These are phyloP conservation scores for Atta colombica DNA, from an alignment of 1,140 invertebrate genomes.

Conservation along the genomic window DNA sequence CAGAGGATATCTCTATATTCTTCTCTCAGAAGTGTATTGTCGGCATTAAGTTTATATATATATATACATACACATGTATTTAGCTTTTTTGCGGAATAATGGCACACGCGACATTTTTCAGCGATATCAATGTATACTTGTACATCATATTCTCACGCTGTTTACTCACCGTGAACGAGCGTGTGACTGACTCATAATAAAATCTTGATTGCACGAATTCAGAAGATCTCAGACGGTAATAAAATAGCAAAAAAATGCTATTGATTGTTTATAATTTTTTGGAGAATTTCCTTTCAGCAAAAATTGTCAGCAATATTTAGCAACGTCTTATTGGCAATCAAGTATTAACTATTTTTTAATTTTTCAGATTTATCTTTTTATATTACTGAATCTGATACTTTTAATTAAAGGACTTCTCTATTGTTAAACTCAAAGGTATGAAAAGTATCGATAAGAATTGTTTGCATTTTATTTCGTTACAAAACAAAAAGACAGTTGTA, in stretches of 20 bases:
- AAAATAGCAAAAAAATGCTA: constrained; percentile 8
- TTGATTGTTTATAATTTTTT: neutral
- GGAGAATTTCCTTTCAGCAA: neutral
- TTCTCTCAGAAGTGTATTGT: no score
- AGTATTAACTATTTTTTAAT: constrained; percentile 6
- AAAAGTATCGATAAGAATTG: neutral
- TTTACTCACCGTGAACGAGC: constrained; percentile 6
- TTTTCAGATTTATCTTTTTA: neutral
- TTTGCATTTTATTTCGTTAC: neutral
- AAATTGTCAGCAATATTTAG: neutral
- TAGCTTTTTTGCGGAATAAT: neutral
- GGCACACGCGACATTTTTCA: neutral
- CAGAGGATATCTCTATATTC: no score
- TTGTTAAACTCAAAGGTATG: neutral
- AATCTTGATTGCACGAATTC: constrained; percentile 13
- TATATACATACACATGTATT: neutral
- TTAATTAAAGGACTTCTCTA: neutral
- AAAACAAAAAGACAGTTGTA: neutral
- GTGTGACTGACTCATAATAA: constrained; percentile 24
- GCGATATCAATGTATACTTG: neutral
- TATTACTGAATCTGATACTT: neutral
- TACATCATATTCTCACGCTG: constrained; percentile 9
- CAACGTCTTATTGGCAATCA: neutral
- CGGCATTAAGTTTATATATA: neutral
- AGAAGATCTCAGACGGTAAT: neutral